Evolutionary conservation across 2,797 vertebrate species (phyloP).

Genomic region (Choloepus didactylus): DNA sequence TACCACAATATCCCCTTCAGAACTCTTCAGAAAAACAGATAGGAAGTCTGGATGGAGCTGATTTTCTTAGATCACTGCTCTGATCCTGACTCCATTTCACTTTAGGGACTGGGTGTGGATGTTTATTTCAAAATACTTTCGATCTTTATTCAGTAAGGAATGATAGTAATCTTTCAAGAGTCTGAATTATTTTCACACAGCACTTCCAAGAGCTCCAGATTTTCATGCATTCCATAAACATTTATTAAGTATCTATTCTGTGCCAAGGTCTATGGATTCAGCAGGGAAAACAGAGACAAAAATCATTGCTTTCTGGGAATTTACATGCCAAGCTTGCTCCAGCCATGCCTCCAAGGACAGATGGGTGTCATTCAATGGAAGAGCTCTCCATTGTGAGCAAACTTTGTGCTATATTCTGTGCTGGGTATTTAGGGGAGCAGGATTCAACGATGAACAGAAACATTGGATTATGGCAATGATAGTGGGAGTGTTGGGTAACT

Average conservation of each 20-base stretch:
- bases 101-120: not conserved
- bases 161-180: not conserved
- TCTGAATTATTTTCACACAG: not conserved
- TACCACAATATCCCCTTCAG: not conserved
- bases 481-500: not conserved
- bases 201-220: not conserved
- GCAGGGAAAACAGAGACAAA: not conserved
- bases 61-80: not conserved
- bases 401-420: not conserved
- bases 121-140: not conserved
- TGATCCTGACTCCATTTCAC: not conserved
- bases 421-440: not conserved
- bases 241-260: slow-evolving; percentile 17
- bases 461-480: not conserved
- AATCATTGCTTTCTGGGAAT: not conserved
- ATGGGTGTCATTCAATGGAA: not conserved
- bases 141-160: not conserved
- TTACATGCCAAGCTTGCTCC: not conserved
- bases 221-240: not conserved
- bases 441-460: not conserved
- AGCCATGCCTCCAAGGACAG: not conserved
- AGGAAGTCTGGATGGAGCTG: not conserved
- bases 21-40: not conserved
- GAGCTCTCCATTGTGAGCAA: not conserved
- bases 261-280: not conserved